phyloP scores from a whole-genome alignment of 2,797 vertebrate genomes.

The Pipistrellus pygmaeus region DNA sequence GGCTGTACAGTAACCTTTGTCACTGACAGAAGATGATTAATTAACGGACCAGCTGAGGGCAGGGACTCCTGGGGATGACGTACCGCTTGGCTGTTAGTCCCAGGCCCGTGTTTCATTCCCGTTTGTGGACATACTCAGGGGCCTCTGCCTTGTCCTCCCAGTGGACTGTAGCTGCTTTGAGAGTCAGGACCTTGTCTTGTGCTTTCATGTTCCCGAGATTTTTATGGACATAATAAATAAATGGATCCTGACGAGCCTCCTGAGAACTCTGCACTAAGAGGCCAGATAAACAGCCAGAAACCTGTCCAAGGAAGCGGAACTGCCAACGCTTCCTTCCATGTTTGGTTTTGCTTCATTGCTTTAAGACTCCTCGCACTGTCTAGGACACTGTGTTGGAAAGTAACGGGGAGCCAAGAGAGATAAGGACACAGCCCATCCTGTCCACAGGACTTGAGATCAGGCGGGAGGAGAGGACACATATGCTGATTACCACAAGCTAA shows the following conservation, averaged over 20 bases:
- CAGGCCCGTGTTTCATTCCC: constrained; percentile 31
- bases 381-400: neutral
- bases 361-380: neutral
- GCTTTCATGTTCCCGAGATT: neutral
- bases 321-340: neutral
- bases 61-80: neutral
- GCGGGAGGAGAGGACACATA: neutral
- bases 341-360: neutral
- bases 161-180: neutral
- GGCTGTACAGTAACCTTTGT: neutral
- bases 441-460: neutral
- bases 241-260: neutral
- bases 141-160: neutral
- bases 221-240: neutral
- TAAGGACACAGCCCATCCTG: neutral
- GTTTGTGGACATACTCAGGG: neutral
- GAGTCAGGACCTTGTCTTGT: neutral
- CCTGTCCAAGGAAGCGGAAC: neutral
- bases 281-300: neutral
- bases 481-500: too few relatives aligned
- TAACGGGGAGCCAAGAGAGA: neutral
- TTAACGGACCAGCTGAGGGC: neutral
- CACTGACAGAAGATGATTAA: neutral
- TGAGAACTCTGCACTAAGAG: neutral
- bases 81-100: constrained; percentile 17